These are phyloP conservation scores for Sylvicola cinctus DNA, from an alignment of 2,888 invertebrate species.

Conservation along the genomic window DNA sequence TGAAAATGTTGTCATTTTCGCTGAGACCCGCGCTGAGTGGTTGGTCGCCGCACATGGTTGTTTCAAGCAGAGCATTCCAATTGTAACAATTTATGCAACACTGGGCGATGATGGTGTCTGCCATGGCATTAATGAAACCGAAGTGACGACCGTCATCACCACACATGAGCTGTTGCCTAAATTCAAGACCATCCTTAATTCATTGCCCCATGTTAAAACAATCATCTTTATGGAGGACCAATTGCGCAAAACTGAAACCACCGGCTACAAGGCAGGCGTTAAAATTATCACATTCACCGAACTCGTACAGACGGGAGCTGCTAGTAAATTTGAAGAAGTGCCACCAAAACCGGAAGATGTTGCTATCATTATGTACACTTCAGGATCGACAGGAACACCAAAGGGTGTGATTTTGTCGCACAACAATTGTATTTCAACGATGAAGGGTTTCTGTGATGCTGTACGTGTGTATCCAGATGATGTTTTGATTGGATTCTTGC, in stretches of 20 bases:
- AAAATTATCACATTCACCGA: constrained; percentile 54
- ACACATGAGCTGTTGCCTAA: constrained; percentile 81
- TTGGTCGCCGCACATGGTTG: constrained; percentile 90
- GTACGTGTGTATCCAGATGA: constrained; percentile 53
- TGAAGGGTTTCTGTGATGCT: constrained; percentile 62
- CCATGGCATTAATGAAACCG: constrained; percentile 93
- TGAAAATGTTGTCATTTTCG: constrained; percentile 76
- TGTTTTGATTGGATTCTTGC: constrained; percentile 79
- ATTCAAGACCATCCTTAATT: constrained; percentile 53
- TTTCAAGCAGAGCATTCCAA: constrained; percentile 84
- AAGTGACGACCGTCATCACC: constrained; percentile 83
- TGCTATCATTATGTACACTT: constrained; percentile 98
- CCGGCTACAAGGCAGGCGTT: constrained; percentile 52
- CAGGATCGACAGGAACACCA: constrained; percentile 89
- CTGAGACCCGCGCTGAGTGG: constrained; percentile 97
- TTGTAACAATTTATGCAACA: constrained; percentile 94
- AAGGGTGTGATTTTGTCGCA: constrained; percentile 77
- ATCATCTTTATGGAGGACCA: constrained; percentile 80
- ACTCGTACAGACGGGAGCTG: constrained; percentile 35
- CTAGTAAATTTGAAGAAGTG: constrained; percentile 30
- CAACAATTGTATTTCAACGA: constrained; percentile 58
- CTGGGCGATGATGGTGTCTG: constrained; percentile 91
- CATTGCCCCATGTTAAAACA: constrained; percentile 55
- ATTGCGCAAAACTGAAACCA: constrained; percentile 44
- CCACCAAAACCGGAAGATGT: constrained; percentile 54